Evolutionary conservation across 1,140 invertebrate species (phyloP), one percentile per base, ranked within the genome.

Genomic region (Philaenus spumarius): DNA sequence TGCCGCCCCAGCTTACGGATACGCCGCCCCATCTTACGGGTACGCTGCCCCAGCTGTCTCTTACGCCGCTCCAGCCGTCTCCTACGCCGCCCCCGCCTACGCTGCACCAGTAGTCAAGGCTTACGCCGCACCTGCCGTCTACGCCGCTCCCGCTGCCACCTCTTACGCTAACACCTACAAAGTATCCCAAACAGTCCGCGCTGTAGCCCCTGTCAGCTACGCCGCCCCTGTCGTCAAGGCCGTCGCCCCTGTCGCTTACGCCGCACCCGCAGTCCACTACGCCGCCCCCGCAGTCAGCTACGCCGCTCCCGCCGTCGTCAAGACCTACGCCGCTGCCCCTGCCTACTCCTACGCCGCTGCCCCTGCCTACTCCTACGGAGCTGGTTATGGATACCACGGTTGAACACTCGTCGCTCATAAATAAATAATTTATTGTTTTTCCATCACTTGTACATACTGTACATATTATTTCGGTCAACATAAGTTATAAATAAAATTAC

Each of bases 211-310:
- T 30, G 15, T 40, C 2, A 51, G 35, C 34, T 24, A 20, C 56
- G 35, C 50, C 47, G 24, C 60, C 14, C 58, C 63, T 20, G 59
- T 60, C 17, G 63, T 70, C 35, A 68, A 70, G 19, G 58, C 69
- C 15, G 69, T 68, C 1, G 68, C 68, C 26, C 65, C 69, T 26
- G 55, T 67, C 17, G 69, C 68, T 0, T 66, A 66, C 40, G 22
- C 47, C 17, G 42, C 43, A 17, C 68, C 74, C 73, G 73, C 51
- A 5, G 40, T 61, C 26, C 37, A 57, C 11, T 58, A 61, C 55
- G 35, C 42, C 17, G 60, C 58, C 37, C 66, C 68, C 40, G 46
- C 45, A 14, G 57, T 50, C 30, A 37, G 17, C 35, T 26, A 22
- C 20, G 34, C 40, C 52, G 24, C 60, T 15, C 15, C 34, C 47